phyloP scores from a whole-genome alignment of 2,888 invertebrate genomes.

The Eupithecia subumbrata region DNA sequence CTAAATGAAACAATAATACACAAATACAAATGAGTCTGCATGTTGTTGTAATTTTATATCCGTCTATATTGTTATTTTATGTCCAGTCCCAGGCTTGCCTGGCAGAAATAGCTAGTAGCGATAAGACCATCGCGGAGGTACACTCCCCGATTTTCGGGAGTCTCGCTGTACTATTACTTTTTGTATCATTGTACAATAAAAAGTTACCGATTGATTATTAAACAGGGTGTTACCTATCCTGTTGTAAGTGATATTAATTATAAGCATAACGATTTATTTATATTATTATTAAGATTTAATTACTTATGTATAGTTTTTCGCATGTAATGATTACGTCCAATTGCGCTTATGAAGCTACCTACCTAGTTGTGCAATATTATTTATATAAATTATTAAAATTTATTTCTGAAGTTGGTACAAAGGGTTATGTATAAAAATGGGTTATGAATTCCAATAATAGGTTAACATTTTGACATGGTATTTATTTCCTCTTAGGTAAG shows the following conservation, averaged over 20 bases:
- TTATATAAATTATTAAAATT: neutral
- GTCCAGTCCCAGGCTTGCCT: neutral
- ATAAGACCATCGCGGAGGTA: neutral
- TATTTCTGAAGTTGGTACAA: neutral
- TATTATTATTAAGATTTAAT: neutral
- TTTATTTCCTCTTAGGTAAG: neutral
- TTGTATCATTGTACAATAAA: neutral
- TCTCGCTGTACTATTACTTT: neutral
- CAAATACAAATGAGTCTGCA: neutral
- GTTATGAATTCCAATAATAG: neutral
- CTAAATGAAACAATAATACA: neutral
- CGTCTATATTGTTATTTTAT: neutral
- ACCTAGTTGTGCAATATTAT: conserved; percentile 63
- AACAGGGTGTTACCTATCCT: neutral
- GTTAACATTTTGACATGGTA: neutral
- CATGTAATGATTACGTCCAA: conserved; percentile 66
- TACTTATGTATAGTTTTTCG: conserved; percentile 35
- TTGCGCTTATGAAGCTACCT: conserved; percentile 67
- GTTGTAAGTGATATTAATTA: neutral
- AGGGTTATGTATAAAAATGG: neutral
- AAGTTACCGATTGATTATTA: neutral
- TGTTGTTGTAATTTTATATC: neutral
- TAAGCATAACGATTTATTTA: neutral
- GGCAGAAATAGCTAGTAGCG: neutral
- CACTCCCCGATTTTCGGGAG: neutral